These are phyloP conservation scores for Prosopocoilus inquinatus DNA, from an alignment of 2,888 invertebrate genomes.

Conservation along the genomic window DNA sequence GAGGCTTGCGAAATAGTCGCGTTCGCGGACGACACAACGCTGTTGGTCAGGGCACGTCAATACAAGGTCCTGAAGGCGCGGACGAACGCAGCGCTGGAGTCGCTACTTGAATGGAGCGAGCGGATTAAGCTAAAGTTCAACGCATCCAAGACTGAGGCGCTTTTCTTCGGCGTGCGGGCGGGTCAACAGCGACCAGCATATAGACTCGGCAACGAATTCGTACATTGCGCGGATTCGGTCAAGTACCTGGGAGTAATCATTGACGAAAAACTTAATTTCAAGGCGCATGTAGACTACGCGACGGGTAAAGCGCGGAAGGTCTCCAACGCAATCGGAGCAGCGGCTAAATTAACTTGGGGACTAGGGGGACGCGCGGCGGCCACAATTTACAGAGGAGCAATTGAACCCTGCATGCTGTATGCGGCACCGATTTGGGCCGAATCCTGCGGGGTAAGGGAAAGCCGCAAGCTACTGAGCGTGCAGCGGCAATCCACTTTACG, in stretches of 20 bases:
- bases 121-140: conserved; percentile 10
- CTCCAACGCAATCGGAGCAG: conserved; percentile 4
- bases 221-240: conserved; percentile 10
- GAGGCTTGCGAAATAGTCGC: conserved; percentile 10
- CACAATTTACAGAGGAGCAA: conserved; percentile 14
- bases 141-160: conserved; percentile 11
- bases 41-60: background rate
- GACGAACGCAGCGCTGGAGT: background rate
- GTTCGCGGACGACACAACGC: conserved; percentile 19
- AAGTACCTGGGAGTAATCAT: conserved; percentile 11
- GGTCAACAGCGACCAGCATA: conserved; percentile 14
- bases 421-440: conserved; percentile 14
- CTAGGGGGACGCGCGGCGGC: conserved; percentile 1
- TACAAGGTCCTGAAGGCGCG: background rate
- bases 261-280: conserved; percentile 10
- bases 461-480: background rate
- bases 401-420: conserved; percentile 11
- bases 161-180: conserved; percentile 12
- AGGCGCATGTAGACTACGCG: conserved; percentile 2
- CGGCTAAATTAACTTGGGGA: conserved; percentile 10
- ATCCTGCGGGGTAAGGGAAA: background rate
- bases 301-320: background rate
- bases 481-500: conserved; percentile 1
- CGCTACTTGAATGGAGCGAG: background rate
- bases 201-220: background rate